phyloP scores from a whole-genome alignment of 1,140 invertebrate genomes.

The Cydia amplana region DNA sequence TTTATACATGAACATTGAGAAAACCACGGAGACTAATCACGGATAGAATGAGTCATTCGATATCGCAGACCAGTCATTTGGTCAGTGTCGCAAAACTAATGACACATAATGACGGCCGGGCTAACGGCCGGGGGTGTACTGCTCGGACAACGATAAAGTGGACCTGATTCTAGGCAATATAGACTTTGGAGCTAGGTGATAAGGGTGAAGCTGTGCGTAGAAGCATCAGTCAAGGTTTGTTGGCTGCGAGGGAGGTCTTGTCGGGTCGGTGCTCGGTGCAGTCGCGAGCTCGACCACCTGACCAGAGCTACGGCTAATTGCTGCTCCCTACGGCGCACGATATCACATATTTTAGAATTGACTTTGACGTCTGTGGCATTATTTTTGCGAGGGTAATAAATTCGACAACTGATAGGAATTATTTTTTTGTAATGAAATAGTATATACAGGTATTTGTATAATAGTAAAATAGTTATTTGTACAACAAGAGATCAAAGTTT shows the following conservation, averaged over 20 bases:
- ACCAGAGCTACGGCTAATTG: conserved; percentile 63
- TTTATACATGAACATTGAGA: conserved; percentile 53
- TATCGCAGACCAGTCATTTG: conserved; percentile 77
- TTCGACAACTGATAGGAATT: background rate
- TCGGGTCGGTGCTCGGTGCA: conserved; percentile 52
- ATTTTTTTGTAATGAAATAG: background rate
- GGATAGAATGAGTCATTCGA: conserved; percentile 75
- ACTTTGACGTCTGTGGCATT: background rate
- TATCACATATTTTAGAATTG: conserved; percentile 34
- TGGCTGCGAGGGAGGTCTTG: conserved; percentile 64
- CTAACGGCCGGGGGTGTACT: conserved; percentile 61
- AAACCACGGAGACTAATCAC: conserved; percentile 74
- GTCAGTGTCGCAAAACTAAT: conserved; percentile 79
- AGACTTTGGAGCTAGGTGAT: conserved; percentile 42
- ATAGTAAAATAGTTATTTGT: too few species aligned
- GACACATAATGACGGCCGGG: conserved; percentile 75
- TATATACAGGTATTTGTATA: background rate
- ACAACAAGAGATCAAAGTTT: too few species aligned
- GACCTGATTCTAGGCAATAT: conserved; percentile 41
- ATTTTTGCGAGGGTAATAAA: background rate
- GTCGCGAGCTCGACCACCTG: conserved; percentile 60
- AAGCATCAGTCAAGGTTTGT: conserved; percentile 69
- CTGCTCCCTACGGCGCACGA: conserved; percentile 50
- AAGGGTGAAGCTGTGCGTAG: conserved; percentile 24
- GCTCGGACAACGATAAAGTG: conserved; percentile 41